Evolutionary conservation across 2,113 vertebrate species (phyloP), one percentile per base, ranked within the genome.

Genomic region (Rhinoderma darwinii): DNA sequence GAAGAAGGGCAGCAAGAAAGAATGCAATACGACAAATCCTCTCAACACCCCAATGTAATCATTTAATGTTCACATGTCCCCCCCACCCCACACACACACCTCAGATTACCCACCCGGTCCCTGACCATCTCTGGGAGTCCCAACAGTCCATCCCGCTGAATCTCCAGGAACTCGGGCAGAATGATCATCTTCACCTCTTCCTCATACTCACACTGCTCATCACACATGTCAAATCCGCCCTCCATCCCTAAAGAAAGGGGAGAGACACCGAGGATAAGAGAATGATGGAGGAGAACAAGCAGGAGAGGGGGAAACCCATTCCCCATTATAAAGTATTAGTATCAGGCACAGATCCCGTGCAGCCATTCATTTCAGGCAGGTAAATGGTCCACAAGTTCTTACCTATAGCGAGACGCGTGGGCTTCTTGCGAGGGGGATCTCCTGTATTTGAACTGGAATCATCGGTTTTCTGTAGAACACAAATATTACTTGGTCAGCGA

Each of bases 371-470:
- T 18, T 20, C 18, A 20, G 50, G 50, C 50, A 4, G 50, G 18
- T 18, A 20, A 15, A 54, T 22, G 54, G 1, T 17, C 4, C 12
- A 70, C 32, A 41, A 8, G 0, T 0, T 27, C 93, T 95, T 92
- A 99, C 98, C 98, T 83, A 99, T 99, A 50, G 98, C 98, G 91
- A 99, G 74, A 56, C 98, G 96, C 66, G 98, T 99, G 73, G 98
- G 98, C 93, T 99, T 99, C 95, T 99, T 99, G 88, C 98, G 96
- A 0, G 98, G 98, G 0, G 98, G 98, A 88, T 99, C 98, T 75
- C 97, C 98, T 84, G 96, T 95, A 88, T 95, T 96, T 88, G 96
- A 93, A 79, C 91, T 95, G 35, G 98, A 97, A 87, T 99, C 98
- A 90, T 99, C 97, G 0, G 85, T 47, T 56, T 87, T 87, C 85